Base-by-base conservation (phyloP, 2,888 invertebrate genomes). In the Agrochola lychnidis region DNA sequence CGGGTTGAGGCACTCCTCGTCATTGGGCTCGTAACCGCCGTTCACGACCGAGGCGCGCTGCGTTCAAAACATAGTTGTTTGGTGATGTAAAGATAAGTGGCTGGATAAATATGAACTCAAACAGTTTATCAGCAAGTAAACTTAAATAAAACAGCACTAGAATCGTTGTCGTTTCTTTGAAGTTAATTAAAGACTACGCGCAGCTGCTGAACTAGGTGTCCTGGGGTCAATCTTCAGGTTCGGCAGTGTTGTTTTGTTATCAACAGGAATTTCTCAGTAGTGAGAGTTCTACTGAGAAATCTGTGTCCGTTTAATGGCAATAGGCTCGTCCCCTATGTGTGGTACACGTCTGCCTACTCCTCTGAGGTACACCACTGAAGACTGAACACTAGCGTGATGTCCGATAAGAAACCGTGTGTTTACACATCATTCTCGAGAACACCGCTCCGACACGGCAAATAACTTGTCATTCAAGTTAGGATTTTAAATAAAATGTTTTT, bases 1-100 rank as follows among this genome's bases (percentile, higher is more conserved):
- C 22, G 98, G 98, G 98, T 98, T 99, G 86, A 98, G 97, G 91
- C 98, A 98, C 93, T 99, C 99, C 5, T 98, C 98, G 73, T 99
- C 98, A 19, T 97, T 98, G 0, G 99, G 99, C 94, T 99, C 99
- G 91, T 98, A 97, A 5, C 92, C 94, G 2, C 99, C 99, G 86
- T 97, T 97, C 51, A 98, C 96, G 68, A 98, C 97, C 87, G 96
- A 95, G 79, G 97, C 96, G 73, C 98, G 97, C 96, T 97, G 90
- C 3, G 56, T 4, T n/a, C 40, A 53, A 68, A 53, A 68, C 0
- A 40, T 19, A 25, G 57, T 16, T 57, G 6, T 57, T 57, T 57
- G 25, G 57, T 57, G 7, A 57, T 25, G 57, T 25, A 59, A 30
- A 30, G 16, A 30, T 59, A 25, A 42, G 45, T 16, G 6, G 25